Conservation (phyloP, 37 sponge, comb jelly and placozoan species). For the Halichondria panicea region DNA sequence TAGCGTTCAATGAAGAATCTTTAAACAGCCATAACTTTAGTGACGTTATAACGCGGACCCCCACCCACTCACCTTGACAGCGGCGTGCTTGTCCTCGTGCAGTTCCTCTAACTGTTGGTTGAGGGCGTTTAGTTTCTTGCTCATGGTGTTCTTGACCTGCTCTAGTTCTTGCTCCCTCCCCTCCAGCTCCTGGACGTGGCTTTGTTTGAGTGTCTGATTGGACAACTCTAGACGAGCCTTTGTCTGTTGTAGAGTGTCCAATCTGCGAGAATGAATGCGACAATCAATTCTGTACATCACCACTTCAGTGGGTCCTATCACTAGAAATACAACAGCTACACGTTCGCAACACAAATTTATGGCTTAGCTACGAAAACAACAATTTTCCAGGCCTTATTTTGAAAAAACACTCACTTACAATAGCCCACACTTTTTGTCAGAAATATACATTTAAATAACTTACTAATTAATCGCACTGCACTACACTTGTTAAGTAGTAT, state of each 20-base stretch:
- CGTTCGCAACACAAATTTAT: too few relatives aligned
- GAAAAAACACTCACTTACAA: not conserved
- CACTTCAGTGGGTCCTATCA: too few relatives aligned
- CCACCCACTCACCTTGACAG: conserved; percentile 65
- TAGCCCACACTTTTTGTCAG: not conserved
- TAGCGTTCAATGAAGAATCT: not conserved
- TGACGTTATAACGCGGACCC: too few relatives aligned
- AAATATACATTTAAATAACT: not conserved
- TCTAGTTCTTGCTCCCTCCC: conserved; percentile 92
- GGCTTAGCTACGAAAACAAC: not conserved
- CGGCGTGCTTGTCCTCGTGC: conserved; percentile 83
- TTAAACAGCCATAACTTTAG: not conserved
- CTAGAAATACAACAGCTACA: too few relatives aligned
- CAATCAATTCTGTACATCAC: not conserved
- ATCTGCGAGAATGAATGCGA: conserved; percentile 5
- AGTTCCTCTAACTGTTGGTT: conserved; percentile 91
- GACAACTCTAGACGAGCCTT: conserved; percentile 82
- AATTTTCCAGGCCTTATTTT: not conserved
- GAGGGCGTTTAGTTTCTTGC: conserved; percentile 82
- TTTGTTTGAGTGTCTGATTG: conserved; percentile 63
- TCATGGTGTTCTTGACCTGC: conserved; percentile 61
- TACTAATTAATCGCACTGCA: not conserved
- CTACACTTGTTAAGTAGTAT: not conserved
- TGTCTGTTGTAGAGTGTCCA: conserved; percentile 54
- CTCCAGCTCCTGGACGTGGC: conserved; percentile 84